Conservation (phyloP, 2,113 vertebrate genomes). For the Morone saxatilis region DNA sequence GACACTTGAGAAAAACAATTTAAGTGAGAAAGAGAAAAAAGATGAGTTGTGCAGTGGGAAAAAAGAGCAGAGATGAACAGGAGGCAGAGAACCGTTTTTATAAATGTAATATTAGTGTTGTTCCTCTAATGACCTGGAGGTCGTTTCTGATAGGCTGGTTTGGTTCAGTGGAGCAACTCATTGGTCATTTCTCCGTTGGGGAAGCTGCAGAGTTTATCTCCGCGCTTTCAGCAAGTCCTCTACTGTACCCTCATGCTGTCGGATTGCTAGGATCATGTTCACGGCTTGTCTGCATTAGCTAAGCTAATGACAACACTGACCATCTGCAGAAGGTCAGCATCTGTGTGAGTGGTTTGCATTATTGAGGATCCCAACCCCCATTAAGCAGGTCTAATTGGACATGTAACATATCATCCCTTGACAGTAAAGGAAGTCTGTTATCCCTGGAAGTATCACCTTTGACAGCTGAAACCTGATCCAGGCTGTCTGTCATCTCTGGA, state of each 20-base stretch:
- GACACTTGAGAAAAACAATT: slow-evolving; percentile 6
- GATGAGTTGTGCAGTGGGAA: not conserved
- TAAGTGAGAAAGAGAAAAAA: not conserved
- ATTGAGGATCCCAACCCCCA: slow-evolving; percentile 27
- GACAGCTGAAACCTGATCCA: slow-evolving; percentile 36
- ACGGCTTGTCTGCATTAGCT: slow-evolving; percentile 7
- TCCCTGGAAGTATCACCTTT: slow-evolving; percentile 26
- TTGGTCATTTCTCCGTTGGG: slow-evolving; percentile 14
- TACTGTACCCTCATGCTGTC: not conserved
- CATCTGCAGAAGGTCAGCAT: not conserved
- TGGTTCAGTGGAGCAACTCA: slow-evolving; percentile 40
- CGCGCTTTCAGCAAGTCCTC: not conserved
- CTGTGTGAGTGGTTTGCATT: slow-evolving; percentile 35
- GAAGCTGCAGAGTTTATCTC: not conserved
- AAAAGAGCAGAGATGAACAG: not conserved
- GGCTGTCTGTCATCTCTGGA: not conserved
- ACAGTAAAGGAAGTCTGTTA: slow-evolving; percentile 9
- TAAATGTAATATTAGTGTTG: slow-evolving; percentile 10
- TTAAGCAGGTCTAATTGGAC: slow-evolving; percentile 16
- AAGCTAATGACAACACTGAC: slow-evolving; percentile 34
- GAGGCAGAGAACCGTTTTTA: not conserved
- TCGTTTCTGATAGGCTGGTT: slow-evolving; percentile 16
- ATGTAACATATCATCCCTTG: not conserved
- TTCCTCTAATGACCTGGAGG: slow-evolving; percentile 3
- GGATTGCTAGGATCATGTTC: slow-evolving; percentile 24